Evolutionary conservation across 2,888 invertebrate species (phyloP).

Genomic region (Antheraea yamamai): DNA sequence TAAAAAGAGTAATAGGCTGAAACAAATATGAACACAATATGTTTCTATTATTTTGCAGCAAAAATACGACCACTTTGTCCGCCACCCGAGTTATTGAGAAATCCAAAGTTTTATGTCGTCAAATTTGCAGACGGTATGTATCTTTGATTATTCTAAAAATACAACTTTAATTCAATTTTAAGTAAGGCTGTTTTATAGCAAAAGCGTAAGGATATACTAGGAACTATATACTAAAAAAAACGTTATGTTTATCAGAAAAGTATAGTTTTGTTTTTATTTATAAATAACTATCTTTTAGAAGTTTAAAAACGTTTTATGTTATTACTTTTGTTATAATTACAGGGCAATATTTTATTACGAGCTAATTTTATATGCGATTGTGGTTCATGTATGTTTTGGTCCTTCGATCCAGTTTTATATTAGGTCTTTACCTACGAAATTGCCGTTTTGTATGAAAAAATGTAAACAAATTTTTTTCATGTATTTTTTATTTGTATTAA

Average conservation of each 20-base stretch:
- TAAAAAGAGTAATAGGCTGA: not conserved
- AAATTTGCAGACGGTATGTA: constrained; percentile 56
- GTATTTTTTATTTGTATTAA: too few species aligned
- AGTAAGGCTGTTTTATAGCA: too few species aligned
- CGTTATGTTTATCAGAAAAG: too few species aligned
- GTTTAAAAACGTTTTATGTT: not conserved
- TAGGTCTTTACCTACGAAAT: too few species aligned
- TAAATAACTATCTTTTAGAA: not conserved
- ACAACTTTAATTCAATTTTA: too few species aligned
- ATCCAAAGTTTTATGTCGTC: constrained; percentile 61
- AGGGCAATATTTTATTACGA: not conserved
- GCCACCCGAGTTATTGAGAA: constrained; percentile 52
- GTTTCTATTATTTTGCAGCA: constrained; percentile 41
- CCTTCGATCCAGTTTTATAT: not conserved
- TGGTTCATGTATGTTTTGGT: not conserved
- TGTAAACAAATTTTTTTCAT: too few species aligned
- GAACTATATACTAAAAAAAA: too few species aligned
- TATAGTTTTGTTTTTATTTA: too few species aligned
- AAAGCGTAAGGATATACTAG: too few species aligned
- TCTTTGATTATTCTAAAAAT: not conserved
- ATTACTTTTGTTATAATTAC: not conserved
- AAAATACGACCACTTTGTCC: constrained; percentile 55
- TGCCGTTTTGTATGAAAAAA: too few species aligned
- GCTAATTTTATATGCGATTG: not conserved
- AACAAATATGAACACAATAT: not conserved